Base-by-base conservation (phyloP, 2,797 vertebrate species). In the Psittacula derbiana region DNA sequence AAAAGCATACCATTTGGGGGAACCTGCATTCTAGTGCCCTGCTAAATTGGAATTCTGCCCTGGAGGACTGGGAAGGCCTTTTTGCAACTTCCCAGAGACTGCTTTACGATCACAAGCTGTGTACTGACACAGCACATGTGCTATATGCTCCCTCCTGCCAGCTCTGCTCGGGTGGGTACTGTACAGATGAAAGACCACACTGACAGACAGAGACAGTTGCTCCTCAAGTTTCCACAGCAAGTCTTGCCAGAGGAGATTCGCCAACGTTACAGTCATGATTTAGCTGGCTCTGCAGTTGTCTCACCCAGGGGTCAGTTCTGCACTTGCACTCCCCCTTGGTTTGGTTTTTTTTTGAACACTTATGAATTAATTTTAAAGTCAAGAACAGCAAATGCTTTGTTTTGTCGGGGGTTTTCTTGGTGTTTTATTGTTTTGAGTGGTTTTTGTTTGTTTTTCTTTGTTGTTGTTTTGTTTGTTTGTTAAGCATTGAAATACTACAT, bases 131-230 rank as follows among this genome's bases (percentile, higher is more conserved):
- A 86, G 83, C 43, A 72, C 24, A 47, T 27, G 67, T 52, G 31
- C 50, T 33, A 4, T 2, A 24, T 10, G n/a, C n/a, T 84, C 38
- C 16, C 61, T 40, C 27, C 71, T 53, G 76, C 80, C 93, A 90
- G 80, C 60, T 66, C 81, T 60, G 60, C 81, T 71, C 3, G 3
- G 33, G 31, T 76, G 62, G 38, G n/a, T 58, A 66, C 80, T 47
- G 69, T 23, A 71, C 1, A 65, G 69, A 93, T 46, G 65, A 88
- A 85, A 82, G 81, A 74, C 67, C 49, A 70, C 0, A 0, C 50
- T 93, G 91, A 93, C 46, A 75, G 92, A 81, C 41, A 76, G 64
- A 64, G 21, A 52, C 91, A 94, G 84, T 30, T 80, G 89, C 40
- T 91, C 52, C 94, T 93, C 57, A 61, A 62, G 31, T 87, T 92